A percentile compares a stretch with the other conserved stretches of the same genome.
phyloP scores from a whole-genome alignment of 2,113 vertebrate species.

The Rutilus rutilus region DNA sequence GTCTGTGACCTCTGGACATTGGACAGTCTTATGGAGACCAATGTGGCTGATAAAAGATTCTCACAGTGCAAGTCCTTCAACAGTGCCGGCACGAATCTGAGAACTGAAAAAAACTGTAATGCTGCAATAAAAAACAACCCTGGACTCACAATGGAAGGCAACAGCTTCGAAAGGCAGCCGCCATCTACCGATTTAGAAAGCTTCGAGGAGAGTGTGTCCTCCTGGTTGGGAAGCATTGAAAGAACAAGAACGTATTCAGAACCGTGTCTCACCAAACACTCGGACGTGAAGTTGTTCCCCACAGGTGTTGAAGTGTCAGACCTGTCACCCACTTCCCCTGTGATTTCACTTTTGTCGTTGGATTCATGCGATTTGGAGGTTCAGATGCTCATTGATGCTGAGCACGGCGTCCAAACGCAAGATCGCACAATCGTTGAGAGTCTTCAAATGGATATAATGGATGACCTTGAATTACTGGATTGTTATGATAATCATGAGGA shows the following conservation, averaged over 20 bases:
- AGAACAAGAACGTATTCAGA: constrained; percentile 43
- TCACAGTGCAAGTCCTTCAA: constrained; percentile 13
- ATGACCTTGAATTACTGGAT: constrained; percentile 61
- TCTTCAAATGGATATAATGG: constrained; percentile 63
- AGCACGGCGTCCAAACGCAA: constrained; percentile 31
- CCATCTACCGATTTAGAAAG: constrained; percentile 33
- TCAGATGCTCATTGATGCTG: constrained; percentile 61
- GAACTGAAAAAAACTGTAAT: neutral
- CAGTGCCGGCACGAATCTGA: neutral
- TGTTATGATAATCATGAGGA: constrained; percentile 40
- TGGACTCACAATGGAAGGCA: constrained; percentile 8
- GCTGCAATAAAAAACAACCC: neutral
- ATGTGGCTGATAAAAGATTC: constrained; percentile 28
- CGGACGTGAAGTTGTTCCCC: neutral
- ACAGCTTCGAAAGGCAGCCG: neutral
- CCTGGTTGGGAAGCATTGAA: constrained; percentile 42
- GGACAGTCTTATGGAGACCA: constrained; percentile 9
- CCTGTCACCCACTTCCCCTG: constrained; percentile 55
- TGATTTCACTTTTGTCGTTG: constrained; percentile 61
- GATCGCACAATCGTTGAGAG: constrained; percentile 54
- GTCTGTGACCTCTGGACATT: constrained; percentile 40
- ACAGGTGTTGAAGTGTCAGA: neutral
- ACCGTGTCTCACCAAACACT: neutral
- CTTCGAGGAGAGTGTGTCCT: constrained; percentile 47
- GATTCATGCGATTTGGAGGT: constrained; percentile 69